Evolutionary conservation across 2,113 vertebrate genomes (phyloP).

Genomic region (Megaceryle torquata): DNA sequence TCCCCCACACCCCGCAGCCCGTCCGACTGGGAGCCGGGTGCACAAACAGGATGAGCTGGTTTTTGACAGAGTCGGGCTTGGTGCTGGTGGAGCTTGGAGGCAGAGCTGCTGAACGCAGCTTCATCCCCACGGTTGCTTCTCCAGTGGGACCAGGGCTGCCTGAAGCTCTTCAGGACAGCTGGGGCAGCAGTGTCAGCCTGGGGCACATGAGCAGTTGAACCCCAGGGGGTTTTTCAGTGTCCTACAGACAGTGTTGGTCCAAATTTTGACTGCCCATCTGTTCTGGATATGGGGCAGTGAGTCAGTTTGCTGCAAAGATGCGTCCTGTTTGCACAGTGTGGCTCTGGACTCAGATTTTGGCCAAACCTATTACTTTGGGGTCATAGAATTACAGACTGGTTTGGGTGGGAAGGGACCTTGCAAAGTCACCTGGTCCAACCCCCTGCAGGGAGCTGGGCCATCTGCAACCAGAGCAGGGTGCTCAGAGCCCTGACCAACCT

Average conservation of each 20-base stretch:
- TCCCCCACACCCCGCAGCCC: not conserved
- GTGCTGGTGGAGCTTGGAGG: not conserved
- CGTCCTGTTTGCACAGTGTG: fast-evolving
- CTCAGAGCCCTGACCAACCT: no score
- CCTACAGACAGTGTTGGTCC: not conserved
- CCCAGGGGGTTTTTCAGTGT: fast-evolving
- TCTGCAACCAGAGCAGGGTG: no score
- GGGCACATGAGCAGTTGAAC: fast-evolving
- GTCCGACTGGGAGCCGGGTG: fast-evolving
- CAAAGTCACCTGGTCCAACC: no score
- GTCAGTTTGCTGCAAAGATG: not conserved
- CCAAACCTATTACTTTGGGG: not conserved
- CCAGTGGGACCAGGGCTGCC: fast-evolving
- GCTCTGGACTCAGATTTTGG: not conserved
- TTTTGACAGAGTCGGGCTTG: fast-evolving
- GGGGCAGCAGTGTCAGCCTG: fast-evolving
- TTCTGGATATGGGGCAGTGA: fast-evolving
- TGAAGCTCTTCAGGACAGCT: not conserved
- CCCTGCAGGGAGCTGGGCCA: no score
- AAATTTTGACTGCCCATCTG: not conserved
- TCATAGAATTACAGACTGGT: no score
- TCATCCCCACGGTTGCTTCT: fast-evolving
- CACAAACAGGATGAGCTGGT: not conserved
- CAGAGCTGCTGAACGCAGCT: not conserved
- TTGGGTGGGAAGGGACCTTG: no score